Evolutionary conservation across 2,888 invertebrate species (phyloP), one percentile per base, ranked within the genome.

Genomic region (Yponomeuta evonymella): DNA sequence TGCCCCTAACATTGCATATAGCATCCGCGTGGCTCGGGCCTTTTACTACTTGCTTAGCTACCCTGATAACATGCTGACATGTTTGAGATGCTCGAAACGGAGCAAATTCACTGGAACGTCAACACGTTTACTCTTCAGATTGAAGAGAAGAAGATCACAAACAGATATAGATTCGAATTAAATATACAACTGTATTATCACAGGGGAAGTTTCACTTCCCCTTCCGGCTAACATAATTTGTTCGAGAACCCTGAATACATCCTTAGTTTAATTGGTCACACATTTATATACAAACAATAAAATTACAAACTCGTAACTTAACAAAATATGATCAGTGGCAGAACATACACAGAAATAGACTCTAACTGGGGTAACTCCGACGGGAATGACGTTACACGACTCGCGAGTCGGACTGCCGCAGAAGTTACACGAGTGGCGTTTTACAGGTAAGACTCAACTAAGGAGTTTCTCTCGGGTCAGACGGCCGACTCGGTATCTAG

Each of bases 401-500:
- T 43, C 43, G 43, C 43, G 43, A 43, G 43, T 43, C 43, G 43
- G 43, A 58, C 51, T 58, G 51, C 51, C 51, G 51, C 51, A 15
- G 51, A 58, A 58, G 15, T 58, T 15, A 58, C 51, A 12, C 51
- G 15, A 58, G 51, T 2, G 51, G 51, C 12, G 51, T 12, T 58
- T 58, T 58, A 58, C 51, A 58, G 15, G 15, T 58, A 58, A 58
- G 51, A 58, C 51, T 58, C 51, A 58, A 58, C 12, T 12, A 58
- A 58, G 15, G 51, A 58, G 12, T 58, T 58, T 15, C 15, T 5
- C 62, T 70, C 70, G 75, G 29, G 73, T 89, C 85, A 92, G 74
- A 92, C 92, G 74, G 88, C 92, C 71, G 92, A 92, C 81, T 92
- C 93, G 74, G 84, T 82, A 80, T 92, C 92, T n/a, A 90, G 84